phyloP scores from a whole-genome alignment of 2,888 invertebrate species.

The Zelleria hepariella region DNA sequence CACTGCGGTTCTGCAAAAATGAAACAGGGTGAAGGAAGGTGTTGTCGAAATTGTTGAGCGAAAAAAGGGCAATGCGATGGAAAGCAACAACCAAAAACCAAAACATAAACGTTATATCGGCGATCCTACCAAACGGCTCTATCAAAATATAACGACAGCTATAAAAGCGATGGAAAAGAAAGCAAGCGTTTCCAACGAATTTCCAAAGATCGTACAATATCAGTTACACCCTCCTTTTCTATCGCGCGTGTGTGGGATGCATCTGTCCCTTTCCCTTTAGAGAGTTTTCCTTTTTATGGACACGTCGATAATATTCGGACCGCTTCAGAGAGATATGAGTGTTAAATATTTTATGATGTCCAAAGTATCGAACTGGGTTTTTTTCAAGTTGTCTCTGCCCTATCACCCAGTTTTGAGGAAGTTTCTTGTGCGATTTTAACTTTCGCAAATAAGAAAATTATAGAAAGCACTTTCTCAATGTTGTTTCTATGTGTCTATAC shows the following conservation, averaged over 20 bases:
- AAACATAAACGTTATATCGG: slow-evolving; percentile 69
- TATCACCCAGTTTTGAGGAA: neutral
- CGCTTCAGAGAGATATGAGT: slow-evolving; percentile 55
- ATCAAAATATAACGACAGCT: slow-evolving; percentile 70
- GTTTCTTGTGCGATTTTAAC: neutral
- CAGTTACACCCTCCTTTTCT: slow-evolving; percentile 41
- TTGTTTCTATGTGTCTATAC: slow-evolving; percentile 10
- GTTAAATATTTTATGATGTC: slow-evolving; percentile 69
- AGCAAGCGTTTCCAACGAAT: slow-evolving; percentile 64
- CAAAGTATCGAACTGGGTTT: slow-evolving; percentile 38
- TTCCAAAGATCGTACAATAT: slow-evolving; percentile 66
- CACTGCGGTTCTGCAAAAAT: neutral
- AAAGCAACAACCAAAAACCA: slow-evolving; percentile 36
- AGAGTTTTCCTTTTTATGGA: slow-evolving; percentile 58
- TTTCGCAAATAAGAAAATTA: neutral
- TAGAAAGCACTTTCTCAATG: neutral
- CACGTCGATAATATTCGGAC: slow-evolving; percentile 66
- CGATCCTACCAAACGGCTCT: slow-evolving; percentile 62
- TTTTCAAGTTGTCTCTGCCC: slow-evolving; percentile 19
- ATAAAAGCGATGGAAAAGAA: slow-evolving; percentile 70
- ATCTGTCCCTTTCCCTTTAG: neutral
- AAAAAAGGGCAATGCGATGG: neutral
- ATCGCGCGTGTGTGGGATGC: neutral
- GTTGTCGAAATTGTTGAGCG: neutral
- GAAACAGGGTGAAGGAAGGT: neutral